Conservation (phyloP, 2,888 invertebrate genomes). For the Perdita meconis region DNA sequence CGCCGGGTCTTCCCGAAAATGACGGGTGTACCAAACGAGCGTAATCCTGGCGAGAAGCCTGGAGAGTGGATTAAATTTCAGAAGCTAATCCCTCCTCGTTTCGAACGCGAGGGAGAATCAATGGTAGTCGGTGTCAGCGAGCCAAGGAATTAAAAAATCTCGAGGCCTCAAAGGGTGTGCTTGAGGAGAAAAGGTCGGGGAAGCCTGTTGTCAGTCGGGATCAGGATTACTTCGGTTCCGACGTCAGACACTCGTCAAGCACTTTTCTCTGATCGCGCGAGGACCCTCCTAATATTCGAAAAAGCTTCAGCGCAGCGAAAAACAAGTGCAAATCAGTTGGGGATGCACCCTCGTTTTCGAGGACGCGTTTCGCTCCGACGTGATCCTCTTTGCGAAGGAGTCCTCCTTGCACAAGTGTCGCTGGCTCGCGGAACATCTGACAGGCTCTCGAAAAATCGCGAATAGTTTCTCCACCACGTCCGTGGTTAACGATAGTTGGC, state of each 20-base stretch:
- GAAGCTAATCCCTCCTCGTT: conserved; percentile 39
- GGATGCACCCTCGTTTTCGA: conserved; percentile 25
- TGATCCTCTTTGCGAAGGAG: conserved; percentile 42
- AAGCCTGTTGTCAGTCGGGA: conserved; percentile 15
- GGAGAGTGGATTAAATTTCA: conserved; percentile 54
- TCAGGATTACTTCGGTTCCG: conserved; percentile 41
- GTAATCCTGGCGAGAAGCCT: conserved; percentile 31
- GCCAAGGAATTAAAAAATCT: conserved; percentile 54
- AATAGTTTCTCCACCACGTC: not conserved
- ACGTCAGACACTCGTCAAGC: conserved; percentile 25
- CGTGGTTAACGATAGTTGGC: not conserved
- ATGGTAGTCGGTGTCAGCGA: conserved; percentile 16
- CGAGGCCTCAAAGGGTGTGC: conserved; percentile 14
- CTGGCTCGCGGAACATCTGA: not conserved
- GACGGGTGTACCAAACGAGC: conserved; percentile 28
- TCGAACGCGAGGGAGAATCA: conserved; percentile 38
- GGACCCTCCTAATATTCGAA: conserved; percentile 19
- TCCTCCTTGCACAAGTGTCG: not conserved
- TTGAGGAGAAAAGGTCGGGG: conserved; percentile 6
- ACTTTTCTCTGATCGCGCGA: conserved; percentile 14
- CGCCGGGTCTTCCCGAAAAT: not conserved
- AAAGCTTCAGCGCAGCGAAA: conserved; percentile 19
- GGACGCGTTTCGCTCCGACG: not conserved
- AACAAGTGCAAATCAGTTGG: conserved; percentile 36
- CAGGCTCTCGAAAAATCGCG: not conserved